Evolutionary conservation across 2,797 vertebrate species (phyloP).

Genomic region (Psittacula echo): DNA sequence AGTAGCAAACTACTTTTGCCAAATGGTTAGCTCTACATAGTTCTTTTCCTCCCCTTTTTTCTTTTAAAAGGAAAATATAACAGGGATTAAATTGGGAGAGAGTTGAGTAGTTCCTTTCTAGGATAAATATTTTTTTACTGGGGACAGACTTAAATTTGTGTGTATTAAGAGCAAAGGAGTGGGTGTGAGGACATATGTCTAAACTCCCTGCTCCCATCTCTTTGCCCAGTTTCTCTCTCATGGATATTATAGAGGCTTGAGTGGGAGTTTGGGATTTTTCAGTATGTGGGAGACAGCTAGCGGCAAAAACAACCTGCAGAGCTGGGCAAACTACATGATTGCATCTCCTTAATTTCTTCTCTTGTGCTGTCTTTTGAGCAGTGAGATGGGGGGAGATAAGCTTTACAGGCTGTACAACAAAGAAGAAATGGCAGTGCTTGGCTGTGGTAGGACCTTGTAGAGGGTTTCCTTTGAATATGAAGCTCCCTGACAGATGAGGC

Average conservation of each 20-base stretch:
- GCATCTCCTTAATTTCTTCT: not conserved
- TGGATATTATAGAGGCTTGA: not conserved
- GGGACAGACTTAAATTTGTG: slow-evolving; percentile 7
- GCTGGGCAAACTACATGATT: not conserved
- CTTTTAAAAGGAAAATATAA: slow-evolving; percentile 8
- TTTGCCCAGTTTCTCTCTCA: slow-evolving; percentile 13
- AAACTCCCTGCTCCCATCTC: slow-evolving; percentile 16
- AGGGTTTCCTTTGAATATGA: not conserved
- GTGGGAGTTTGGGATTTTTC: slow-evolving; percentile 41
- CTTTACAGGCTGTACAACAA: accelerated
- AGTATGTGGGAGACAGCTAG: not conserved
- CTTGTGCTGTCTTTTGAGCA: accelerated
- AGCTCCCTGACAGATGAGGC: accelerated
- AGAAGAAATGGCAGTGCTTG: accelerated
- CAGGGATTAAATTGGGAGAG: not conserved
- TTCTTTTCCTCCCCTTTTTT: not conserved
- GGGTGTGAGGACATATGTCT: slow-evolving; percentile 19
- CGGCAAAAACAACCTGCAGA: not conserved
- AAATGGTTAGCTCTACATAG: not conserved
- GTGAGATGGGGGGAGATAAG: not conserved
- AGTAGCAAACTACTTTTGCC: slow-evolving; percentile 42
- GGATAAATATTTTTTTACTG: not conserved
- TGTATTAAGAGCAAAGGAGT: slow-evolving; percentile 33
- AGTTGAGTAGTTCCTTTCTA: not conserved
- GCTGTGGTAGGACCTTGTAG: not conserved